A percentile compares a stretch with the other conserved stretches of the same genome.
Evolutionary conservation across 2,113 vertebrate genomes (phyloP).

Genomic region (Pogona vitticeps): DNA sequence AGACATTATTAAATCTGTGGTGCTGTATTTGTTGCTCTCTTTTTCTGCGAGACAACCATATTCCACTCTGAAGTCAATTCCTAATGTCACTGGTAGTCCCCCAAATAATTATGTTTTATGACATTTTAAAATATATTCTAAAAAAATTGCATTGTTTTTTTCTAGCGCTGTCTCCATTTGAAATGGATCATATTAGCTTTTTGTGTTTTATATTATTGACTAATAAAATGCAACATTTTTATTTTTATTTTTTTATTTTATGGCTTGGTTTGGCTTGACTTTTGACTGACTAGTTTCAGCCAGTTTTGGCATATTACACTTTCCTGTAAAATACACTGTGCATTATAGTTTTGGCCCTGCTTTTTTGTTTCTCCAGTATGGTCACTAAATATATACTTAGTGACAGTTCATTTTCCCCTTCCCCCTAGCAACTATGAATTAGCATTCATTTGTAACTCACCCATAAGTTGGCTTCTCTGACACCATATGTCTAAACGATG

Average conservation of each 20-base stretch:
- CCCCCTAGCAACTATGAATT: neutral
- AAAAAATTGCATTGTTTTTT: neutral
- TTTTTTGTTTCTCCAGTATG: constrained; percentile 51
- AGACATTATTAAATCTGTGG: neutral
- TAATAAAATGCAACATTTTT: neutral
- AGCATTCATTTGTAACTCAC: too few species aligned
- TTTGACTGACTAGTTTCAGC: neutral
- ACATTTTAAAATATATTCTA: neutral
- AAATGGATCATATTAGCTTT: neutral
- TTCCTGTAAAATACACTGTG: constrained; percentile 12
- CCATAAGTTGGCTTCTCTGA: too few species aligned
- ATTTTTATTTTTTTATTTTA: too few species aligned
- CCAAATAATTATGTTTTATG: neutral
- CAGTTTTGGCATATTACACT: constrained; percentile 25
- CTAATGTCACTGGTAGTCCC: neutral
- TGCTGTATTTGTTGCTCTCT: too few species aligned
- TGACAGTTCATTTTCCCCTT: constrained; percentile 32
- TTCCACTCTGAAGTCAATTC: neutral
- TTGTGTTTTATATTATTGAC: neutral
- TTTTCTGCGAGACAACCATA: neutral
- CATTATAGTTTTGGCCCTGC: constrained; percentile 47
- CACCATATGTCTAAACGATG: too few species aligned
- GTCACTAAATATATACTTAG: constrained; percentile 49
- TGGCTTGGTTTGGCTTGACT: constrained; percentile 22
- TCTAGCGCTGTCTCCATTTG: neutral